Conservation (phyloP, 2,888 invertebrate genomes). For the Polietes domitor region DNA sequence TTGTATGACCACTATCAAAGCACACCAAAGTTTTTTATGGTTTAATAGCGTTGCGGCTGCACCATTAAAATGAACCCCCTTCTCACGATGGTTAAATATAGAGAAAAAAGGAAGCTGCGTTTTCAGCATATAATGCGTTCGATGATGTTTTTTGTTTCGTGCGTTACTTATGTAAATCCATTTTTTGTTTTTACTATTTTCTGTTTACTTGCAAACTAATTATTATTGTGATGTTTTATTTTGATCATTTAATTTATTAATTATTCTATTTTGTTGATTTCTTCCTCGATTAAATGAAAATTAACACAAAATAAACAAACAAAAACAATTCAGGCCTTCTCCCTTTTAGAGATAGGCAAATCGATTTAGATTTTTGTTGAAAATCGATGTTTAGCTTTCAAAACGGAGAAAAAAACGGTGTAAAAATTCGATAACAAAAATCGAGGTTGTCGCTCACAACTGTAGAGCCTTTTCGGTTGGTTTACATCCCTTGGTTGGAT, state of each 20-base stretch:
- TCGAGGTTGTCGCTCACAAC: too few relatives aligned
- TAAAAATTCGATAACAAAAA: too few relatives aligned
- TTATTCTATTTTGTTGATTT: conserved; percentile 50
- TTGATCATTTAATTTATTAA: conserved; percentile 61
- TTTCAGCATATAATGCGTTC: conserved; percentile 48
- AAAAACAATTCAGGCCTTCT: conserved; percentile 52
- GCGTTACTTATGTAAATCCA: conserved; percentile 57
- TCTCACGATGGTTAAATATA: conserved; percentile 50
- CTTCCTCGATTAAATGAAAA: conserved; percentile 47
- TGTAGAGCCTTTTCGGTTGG: too few relatives aligned
- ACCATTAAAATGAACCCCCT: conserved; percentile 58
- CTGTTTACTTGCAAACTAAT: background rate
- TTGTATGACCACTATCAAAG: conserved; percentile 65
- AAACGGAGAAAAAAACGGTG: too few relatives aligned
- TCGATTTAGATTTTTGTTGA: too few relatives aligned
- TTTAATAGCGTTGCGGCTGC: conserved; percentile 39
- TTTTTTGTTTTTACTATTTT: conserved; percentile 25
- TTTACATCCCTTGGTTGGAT: too few relatives aligned
- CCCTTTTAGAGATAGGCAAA: too few relatives aligned
- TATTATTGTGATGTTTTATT: conserved; percentile 56
- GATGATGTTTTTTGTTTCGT: too few relatives aligned
- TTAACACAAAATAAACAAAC: conserved; percentile 65
- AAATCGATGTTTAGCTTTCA: too few relatives aligned
- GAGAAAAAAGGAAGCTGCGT: conserved; percentile 64
- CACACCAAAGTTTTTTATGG: conserved; percentile 43